Evolutionary conservation across 2,888 invertebrate genomes (phyloP).

Genomic region (Spisula solida): DNA sequence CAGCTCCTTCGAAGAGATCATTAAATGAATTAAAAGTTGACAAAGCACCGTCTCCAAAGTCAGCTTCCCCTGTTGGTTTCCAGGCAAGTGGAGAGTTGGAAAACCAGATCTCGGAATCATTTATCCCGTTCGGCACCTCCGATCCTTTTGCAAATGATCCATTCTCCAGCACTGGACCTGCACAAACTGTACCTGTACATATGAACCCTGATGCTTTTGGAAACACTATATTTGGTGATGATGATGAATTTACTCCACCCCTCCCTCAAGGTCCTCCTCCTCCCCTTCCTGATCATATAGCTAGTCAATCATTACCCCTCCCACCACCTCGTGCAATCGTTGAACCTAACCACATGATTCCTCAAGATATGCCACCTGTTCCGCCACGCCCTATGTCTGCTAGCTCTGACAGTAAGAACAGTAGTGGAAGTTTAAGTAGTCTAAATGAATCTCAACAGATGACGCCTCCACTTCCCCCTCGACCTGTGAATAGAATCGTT

Average conservation of each 20-base stretch:
- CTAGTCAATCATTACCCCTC: constrained; percentile 70
- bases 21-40: constrained; percentile 78
- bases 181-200: constrained; percentile 34
- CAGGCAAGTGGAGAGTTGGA: constrained; percentile 72
- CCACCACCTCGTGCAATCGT: constrained; percentile 70
- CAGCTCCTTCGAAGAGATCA: constrained; percentile 76
- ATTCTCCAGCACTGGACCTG: constrained; percentile 37
- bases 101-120: constrained; percentile 18
- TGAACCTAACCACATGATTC: constrained; percentile 27
- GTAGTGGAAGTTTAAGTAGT: constrained; percentile 54
- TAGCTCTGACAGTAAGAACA: constrained; percentile 54
- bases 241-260: constrained; percentile 78
- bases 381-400: constrained; percentile 70
- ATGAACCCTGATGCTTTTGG: constrained; percentile 48
- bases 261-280: constrained; percentile 67
- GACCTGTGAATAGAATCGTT: constrained; percentile 60
- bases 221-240: constrained; percentile 59
- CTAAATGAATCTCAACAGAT: constrained; percentile 56
- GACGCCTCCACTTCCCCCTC: constrained; percentile 56
- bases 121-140: constrained; percentile 67
- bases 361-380: constrained; percentile 56
- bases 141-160: constrained; percentile 68
- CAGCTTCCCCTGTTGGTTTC: constrained; percentile 61
- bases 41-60: constrained; percentile 56
- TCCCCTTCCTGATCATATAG: constrained; percentile 64